A percentile compares a stretch with the other conserved stretches of the same genome.
These are phyloP conservation scores for Hylaeus volcanicus DNA, from an alignment of 1,140 invertebrate species.

Conservation along the genomic window DNA sequence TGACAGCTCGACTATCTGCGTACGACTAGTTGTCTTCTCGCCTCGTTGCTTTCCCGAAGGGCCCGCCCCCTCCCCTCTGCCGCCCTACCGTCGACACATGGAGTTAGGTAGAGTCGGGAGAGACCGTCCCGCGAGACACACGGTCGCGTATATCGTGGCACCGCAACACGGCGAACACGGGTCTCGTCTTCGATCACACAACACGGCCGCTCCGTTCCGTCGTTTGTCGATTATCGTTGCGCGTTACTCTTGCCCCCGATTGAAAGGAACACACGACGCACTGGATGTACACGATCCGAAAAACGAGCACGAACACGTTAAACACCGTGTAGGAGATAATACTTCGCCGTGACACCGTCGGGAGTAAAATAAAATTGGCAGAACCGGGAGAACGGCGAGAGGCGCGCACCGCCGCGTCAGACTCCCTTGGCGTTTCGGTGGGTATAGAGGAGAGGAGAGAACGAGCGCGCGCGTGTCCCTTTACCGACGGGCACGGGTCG, in stretches of 20 bases:
- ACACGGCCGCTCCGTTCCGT: too few relatives aligned
- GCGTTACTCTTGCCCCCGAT: neutral
- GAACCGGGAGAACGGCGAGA: constrained; percentile 59
- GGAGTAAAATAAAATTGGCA: constrained; percentile 52
- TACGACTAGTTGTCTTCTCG: constrained; percentile 73
- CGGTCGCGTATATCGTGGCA: constrained; percentile 48
- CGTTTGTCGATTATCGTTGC: neutral
- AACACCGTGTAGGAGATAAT: constrained; percentile 30
- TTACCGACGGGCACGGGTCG: constrained; percentile 62
- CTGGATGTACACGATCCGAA: neutral
- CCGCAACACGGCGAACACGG: constrained; percentile 21
- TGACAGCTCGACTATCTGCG: constrained; percentile 72
- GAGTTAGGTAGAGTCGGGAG: constrained; percentile 53
- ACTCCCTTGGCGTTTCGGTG: constrained; percentile 62
- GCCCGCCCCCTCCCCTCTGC: constrained; percentile 57
- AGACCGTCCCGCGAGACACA: constrained; percentile 57
- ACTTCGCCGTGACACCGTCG: constrained; percentile 46
- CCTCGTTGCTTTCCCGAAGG: constrained; percentile 65
- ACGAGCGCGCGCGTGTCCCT: constrained; percentile 64
- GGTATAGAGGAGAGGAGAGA: constrained; percentile 59
- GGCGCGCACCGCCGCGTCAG: constrained; percentile 51
- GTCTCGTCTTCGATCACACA: neutral
- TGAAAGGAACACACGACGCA: neutral
- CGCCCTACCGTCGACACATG: constrained; percentile 60
- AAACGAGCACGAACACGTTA: neutral